A percentile compares a stretch with the other conserved stretches of the same genome.
These are phyloP conservation scores for Meloe dianella DNA, from an alignment of 2,888 invertebrate genomes.

Conservation along the genomic window DNA sequence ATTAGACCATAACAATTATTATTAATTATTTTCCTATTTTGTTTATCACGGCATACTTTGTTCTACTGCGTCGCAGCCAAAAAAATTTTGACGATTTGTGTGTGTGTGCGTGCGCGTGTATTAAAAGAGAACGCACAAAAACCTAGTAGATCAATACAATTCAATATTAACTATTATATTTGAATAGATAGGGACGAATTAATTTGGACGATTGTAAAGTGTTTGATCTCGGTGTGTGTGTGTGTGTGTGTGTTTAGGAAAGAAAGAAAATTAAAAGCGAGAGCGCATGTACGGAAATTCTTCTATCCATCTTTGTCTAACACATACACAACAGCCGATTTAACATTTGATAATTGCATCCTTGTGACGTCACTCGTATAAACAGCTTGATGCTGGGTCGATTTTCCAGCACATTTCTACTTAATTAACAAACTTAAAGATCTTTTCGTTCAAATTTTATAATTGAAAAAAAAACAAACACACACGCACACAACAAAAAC, in stretches of 20 bases:
- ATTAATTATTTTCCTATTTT: background rate
- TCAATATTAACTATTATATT: background rate
- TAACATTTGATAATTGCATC: conserved; percentile 54
- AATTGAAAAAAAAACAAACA: no score
- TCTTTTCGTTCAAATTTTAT: background rate
- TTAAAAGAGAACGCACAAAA: background rate
- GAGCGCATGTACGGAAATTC: conserved; percentile 53
- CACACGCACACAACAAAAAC: no score
- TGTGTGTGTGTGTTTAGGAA: background rate
- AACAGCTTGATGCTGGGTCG: conserved; percentile 43
- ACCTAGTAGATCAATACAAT: background rate
- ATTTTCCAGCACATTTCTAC: conserved; percentile 29
- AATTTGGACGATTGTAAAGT: background rate
- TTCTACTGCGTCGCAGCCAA: conserved; percentile 16
- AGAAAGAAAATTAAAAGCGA: conserved; percentile 17
- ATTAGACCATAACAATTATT: background rate
- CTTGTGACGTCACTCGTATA: conserved; percentile 54
- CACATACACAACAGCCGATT: conserved; percentile 4
- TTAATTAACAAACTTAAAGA: background rate
- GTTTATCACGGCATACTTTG: conserved; percentile 13
- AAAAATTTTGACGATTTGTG: background rate
- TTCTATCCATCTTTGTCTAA: conserved; percentile 18
- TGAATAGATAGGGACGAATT: background rate
- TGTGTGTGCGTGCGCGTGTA: background rate
- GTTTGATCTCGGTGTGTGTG: background rate